phyloP scores from a whole-genome alignment of 2,113 vertebrate genomes.

The Cephalopterus ornatus region DNA sequence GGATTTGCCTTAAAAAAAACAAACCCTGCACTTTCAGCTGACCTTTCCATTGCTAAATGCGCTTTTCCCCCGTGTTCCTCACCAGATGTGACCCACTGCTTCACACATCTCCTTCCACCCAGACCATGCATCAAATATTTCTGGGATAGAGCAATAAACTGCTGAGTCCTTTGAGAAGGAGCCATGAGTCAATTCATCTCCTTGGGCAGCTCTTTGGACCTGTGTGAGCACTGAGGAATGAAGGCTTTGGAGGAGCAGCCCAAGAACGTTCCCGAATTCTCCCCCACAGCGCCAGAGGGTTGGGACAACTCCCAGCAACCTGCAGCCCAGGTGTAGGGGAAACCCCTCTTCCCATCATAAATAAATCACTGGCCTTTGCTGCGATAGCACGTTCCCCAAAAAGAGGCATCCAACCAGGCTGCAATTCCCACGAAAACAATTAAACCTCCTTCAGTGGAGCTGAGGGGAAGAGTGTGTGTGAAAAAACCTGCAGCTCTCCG shows the following conservation, averaged over 20 bases:
- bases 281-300: neutral
- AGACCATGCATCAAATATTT: rapidly evolving
- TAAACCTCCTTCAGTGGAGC: neutral
- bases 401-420: neutral
- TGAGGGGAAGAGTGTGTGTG: neutral
- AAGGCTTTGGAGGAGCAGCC: neutral
- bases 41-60: neutral
- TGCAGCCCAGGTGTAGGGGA: neutral
- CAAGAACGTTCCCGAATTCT: neutral
- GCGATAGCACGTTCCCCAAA: neutral
- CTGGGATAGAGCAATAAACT: rapidly evolving
- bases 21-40: neutral
- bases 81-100: too few species aligned
- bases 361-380: neutral
- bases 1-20: neutral
- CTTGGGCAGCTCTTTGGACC: neutral
- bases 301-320: neutral
- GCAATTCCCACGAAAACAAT: neutral
- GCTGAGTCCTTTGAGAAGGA: neutral
- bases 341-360: neutral
- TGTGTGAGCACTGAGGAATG: rapidly evolving
- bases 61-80: neutral
- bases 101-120: neutral
- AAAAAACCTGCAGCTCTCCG: neutral
- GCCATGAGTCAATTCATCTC: neutral